Base-by-base conservation (phyloP, 1,140 invertebrate species). In the Batillaria attramentaria region DNA sequence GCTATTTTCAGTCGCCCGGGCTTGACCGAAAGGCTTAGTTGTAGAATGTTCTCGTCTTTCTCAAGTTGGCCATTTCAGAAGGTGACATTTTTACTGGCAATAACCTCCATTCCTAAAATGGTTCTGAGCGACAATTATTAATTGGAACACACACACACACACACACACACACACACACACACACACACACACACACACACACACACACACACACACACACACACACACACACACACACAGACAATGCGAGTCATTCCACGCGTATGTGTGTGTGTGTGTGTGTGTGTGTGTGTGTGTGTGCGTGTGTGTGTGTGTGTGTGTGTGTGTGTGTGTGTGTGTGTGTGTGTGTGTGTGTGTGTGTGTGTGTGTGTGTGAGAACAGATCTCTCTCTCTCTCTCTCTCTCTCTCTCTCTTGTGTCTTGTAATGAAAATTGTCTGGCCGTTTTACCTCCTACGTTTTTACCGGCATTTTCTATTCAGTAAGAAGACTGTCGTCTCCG, bases 271-370 rank as follows among this genome's bases (percentile, higher is more conserved):
- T 66, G 62, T 66, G 10, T 66, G 62, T 66, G 62, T 33, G 10
- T 66, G 10, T 66, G 31, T 66, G 62, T 66, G 62, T 66, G 62
- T 66, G 31, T 66, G 62, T 66, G 62, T 66, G 62, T 66, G 62
- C 37, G 31, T 66, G 62, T 33, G 31, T 66, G 31, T 66, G 31
- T 33, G 31, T 66, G 31, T 33, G 5, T 66, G 62, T 33, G 31
- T 66, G 62, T 33, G 4, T 66, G 2, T 66, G 4, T 66, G 28
- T 66, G 20, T 35, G 31, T 66, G 62, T 66, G 62, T 66, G 4
- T 66, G 62, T 66, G 31, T 66, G 62, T 66, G 31, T 66, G 31
- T 66, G 62, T 66, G 31, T 66, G 62, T 66, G 62, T 66, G 31
- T 66, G 62, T 66, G 31, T 66, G 31, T 66, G 62, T 66, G 31